phyloP scores from a whole-genome alignment of 2,888 invertebrate genomes.

The Trichacis sp. region DNA sequence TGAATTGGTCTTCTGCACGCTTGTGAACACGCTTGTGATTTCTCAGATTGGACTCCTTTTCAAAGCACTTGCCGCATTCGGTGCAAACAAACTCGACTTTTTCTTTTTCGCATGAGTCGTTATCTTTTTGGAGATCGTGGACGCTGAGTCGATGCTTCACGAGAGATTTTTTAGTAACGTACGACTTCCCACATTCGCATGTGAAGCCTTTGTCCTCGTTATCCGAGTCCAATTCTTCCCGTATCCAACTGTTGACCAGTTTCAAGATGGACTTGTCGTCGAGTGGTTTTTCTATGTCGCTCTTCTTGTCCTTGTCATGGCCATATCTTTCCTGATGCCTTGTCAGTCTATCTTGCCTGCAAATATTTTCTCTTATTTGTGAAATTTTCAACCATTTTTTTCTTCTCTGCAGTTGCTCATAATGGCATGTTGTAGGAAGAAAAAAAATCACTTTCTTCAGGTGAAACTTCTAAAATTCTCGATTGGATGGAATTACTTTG shows the following conservation, averaged over 20 bases:
- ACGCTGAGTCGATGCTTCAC: slow-evolving; percentile 51
- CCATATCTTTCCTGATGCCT: slow-evolving; percentile 50
- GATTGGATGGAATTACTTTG: too few species aligned
- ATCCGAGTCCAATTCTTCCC: slow-evolving; percentile 57
- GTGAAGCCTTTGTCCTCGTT: slow-evolving; percentile 55
- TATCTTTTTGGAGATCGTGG: slow-evolving; percentile 42
- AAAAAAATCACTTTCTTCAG: too few species aligned
- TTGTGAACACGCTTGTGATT: slow-evolving; percentile 55
- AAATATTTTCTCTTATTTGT: neutral
- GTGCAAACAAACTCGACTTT: slow-evolving; percentile 48
- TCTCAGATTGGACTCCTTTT: slow-evolving; percentile 54
- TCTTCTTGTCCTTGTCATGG: slow-evolving; percentile 42
- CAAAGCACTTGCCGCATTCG: slow-evolving; percentile 55
- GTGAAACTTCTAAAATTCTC: too few species aligned
- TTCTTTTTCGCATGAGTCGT: slow-evolving; percentile 28
- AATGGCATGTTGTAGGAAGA: too few species aligned
- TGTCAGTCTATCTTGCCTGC: slow-evolving; percentile 46
- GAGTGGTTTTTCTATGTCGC: slow-evolving; percentile 47
- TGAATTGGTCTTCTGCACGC: slow-evolving; percentile 56
- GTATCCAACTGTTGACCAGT: slow-evolving; percentile 59
- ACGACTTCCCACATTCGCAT: slow-evolving; percentile 58
- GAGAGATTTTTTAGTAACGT: slow-evolving; percentile 56
- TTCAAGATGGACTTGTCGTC: slow-evolving; percentile 57
- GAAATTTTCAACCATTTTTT: neutral
- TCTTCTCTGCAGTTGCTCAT: neutral